Percentiles rank a stretch among this genome's conserved stretches.
Conservation (phyloP, 2,113 vertebrate species). For the Pseudorhombus dupliciocellatus region DNA sequence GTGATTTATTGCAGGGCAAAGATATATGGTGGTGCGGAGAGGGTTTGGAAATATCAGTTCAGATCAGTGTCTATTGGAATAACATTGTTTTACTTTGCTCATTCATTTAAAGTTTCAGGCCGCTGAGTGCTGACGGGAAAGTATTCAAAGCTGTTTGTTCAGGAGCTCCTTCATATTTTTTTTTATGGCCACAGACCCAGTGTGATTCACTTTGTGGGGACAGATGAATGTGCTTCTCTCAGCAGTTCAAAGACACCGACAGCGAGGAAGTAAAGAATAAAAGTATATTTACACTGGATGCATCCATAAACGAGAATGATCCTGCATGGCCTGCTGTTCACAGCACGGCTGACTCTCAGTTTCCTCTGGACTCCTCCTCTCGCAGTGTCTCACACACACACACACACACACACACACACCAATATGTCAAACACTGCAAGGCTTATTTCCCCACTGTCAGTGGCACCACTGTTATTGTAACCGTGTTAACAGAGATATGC, state of each 20-base stretch:
- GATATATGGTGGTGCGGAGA: background rate
- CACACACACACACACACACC: background rate
- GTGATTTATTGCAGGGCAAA: constrained; percentile 33
- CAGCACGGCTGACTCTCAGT: background rate
- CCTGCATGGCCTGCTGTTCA: constrained; percentile 2
- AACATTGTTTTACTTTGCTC: constrained; percentile 1
- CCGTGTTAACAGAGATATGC: constrained; percentile 42
- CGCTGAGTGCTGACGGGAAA: constrained; percentile 7
- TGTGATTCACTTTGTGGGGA: background rate
- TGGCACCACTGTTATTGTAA: constrained; percentile 42
- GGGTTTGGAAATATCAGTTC: constrained; percentile 4
- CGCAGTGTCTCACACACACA: background rate
- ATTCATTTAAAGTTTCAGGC: constrained; percentile 5
- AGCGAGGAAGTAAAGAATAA: constrained; percentile 13
- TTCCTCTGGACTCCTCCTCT: constrained; percentile 10
- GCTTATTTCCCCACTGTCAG: constrained; percentile 27
- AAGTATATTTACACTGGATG: constrained; percentile 10
- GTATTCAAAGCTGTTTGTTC: constrained; percentile 9
- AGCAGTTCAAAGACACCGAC: background rate
- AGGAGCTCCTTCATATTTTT: background rate
- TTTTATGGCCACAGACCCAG: background rate
- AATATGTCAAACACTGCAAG: constrained; percentile 4
- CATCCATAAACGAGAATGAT: constrained; percentile 16
- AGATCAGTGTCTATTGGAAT: constrained; percentile 17
- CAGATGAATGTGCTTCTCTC: constrained; percentile 5